Evolutionary conservation across 2,888 invertebrate species (phyloP).

Genomic region (Drosophila tanythrix): DNA sequence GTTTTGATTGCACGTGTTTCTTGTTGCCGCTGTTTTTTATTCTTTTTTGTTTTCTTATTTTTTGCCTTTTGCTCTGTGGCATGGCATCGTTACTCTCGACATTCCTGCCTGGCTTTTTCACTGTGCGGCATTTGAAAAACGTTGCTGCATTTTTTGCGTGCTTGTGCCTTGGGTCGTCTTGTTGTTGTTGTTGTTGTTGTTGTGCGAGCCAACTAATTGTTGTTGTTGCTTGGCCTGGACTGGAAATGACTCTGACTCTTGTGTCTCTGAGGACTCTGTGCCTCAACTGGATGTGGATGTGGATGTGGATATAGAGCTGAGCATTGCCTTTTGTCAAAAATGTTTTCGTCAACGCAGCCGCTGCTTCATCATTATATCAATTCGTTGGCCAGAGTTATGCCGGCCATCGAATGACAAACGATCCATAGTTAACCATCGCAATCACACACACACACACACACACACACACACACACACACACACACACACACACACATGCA

Average conservation of each 20-base stretch:
- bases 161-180: slow-evolving; percentile 50
- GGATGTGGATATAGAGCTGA: slow-evolving; percentile 5
- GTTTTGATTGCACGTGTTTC: slow-evolving; percentile 2
- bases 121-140: slow-evolving; percentile 76
- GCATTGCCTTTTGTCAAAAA: slow-evolving; percentile 56
- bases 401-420: slow-evolving; percentile 56
- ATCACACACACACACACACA: slow-evolving; percentile 10
- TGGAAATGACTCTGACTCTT: slow-evolving; percentile 26
- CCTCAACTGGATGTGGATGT: background rate
- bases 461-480: slow-evolving; percentile 2
- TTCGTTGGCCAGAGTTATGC: slow-evolving; percentile 49
- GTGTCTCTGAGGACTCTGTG: slow-evolving; percentile 8
- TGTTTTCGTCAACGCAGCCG: slow-evolving; percentile 53
- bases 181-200: slow-evolving; percentile 54
- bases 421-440: slow-evolving; percentile 41
- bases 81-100: slow-evolving; percentile 48
- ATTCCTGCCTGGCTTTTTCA: slow-evolving; percentile 51
- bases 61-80: slow-evolving; percentile 22
- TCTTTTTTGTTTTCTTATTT: background rate
- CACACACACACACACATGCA: slow-evolving; percentile 1
- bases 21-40: slow-evolving; percentile 3
- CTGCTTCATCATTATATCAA: slow-evolving; percentile 47
- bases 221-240: slow-evolving; percentile 38
- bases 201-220: slow-evolving; percentile 63
- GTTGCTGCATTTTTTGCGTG: slow-evolving; percentile 79